Conservation (phyloP, 1,140 invertebrate species). For the Conus betulinus region DNA sequence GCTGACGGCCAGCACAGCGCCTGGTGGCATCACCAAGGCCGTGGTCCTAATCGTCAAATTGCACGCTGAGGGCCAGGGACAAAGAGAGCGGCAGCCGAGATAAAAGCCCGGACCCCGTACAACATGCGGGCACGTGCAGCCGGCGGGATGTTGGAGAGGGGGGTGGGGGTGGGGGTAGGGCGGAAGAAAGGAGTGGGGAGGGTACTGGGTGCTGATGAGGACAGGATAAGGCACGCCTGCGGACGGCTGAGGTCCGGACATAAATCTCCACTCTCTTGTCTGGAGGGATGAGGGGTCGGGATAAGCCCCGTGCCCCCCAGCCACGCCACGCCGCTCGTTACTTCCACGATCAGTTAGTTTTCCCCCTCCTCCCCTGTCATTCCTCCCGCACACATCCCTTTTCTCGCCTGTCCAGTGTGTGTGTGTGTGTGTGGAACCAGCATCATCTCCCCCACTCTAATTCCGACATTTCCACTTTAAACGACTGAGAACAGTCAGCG, state of each 20-base stretch:
- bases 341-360: too few relatives aligned
- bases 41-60: slow-evolving; percentile 11
- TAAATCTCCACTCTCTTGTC: slow-evolving; percentile 7
- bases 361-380: too few relatives aligned
- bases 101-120: not conserved
- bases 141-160: not conserved
- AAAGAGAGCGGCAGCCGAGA: not conserved
- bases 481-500: too few relatives aligned
- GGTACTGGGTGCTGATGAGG: not conserved
- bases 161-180: not conserved
- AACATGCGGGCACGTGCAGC: slow-evolving; percentile 14
- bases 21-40: not conserved
- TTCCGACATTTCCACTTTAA: too few relatives aligned
- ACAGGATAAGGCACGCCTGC: slow-evolving; percentile 4
- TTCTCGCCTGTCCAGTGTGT: too few relatives aligned
- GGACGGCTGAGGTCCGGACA: not conserved
- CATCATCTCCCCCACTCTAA: too few relatives aligned
- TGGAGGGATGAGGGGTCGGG: not conserved
- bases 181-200: not conserved
- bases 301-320: too few relatives aligned
- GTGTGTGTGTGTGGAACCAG: too few relatives aligned
- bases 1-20: not conserved
- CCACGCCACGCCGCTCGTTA: too few relatives aligned
- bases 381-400: too few relatives aligned
- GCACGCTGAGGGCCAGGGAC: not conserved